Conservation (phyloP, 2,113 vertebrate species). For the Aptenodytes forsteri region DNA sequence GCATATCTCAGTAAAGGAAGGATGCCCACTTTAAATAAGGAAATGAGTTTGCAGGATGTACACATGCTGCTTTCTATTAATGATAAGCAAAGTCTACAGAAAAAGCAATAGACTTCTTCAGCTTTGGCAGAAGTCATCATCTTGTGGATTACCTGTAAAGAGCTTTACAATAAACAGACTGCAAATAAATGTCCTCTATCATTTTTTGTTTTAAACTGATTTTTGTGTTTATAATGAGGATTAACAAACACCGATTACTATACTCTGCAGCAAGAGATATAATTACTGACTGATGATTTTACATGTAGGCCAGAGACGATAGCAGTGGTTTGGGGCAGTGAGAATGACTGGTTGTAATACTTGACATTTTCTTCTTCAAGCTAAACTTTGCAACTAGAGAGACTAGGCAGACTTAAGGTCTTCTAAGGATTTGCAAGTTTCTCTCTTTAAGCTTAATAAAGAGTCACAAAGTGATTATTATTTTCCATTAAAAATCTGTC, state of each 20-base stretch:
- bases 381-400: background rate
- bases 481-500: background rate
- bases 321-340: background rate
- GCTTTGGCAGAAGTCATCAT: slow-evolving; percentile 43
- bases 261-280: slow-evolving; percentile 38
- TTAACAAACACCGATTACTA: slow-evolving; percentile 56
- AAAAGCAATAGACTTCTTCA: slow-evolving; percentile 46
- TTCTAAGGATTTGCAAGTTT: slow-evolving; percentile 3
- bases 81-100: slow-evolving; percentile 75
- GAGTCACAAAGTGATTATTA: background rate
- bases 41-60: slow-evolving; percentile 87
- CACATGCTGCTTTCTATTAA: slow-evolving; percentile 88
- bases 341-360: background rate
- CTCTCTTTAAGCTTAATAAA: background rate
- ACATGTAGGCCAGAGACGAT: background rate
- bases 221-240: slow-evolving; percentile 51
- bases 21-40: slow-evolving; percentile 89
- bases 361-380: slow-evolving; percentile 21
- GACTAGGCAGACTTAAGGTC: background rate
- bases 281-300: slow-evolving; percentile 60
- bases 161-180: slow-evolving; percentile 64
- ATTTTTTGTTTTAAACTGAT: slow-evolving; percentile 55
- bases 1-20: slow-evolving; percentile 83
- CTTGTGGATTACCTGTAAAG: slow-evolving; percentile 73
- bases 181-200: slow-evolving; percentile 61